Evolutionary conservation across 2,888 invertebrate species (phyloP).

Genomic region (Polietes domitor): DNA sequence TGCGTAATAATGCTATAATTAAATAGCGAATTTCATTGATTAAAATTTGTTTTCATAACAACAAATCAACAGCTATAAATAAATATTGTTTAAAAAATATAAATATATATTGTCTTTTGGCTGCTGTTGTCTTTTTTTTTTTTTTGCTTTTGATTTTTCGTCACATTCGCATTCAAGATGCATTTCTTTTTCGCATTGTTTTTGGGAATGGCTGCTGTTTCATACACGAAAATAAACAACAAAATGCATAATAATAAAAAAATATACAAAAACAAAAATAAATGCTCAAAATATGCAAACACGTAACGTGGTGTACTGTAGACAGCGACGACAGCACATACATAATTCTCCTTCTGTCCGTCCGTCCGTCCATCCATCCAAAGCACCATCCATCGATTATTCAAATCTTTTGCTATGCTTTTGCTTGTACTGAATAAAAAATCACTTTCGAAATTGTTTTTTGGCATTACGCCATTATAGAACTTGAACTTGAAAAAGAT

Average conservation of each 20-base stretch:
- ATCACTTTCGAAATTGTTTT: conserved; percentile 25
- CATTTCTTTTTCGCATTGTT: not conserved
- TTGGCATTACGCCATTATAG: conserved; percentile 18
- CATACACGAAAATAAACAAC: too few species aligned
- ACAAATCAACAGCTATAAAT: not conserved
- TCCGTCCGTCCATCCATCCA: too few species aligned
- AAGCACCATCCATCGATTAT: conserved; percentile 3
- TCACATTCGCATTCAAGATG: not conserved
- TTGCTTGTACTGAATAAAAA: conserved; percentile 18
- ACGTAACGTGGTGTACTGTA: not conserved
- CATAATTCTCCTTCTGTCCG: not conserved
- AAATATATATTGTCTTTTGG: not conserved
- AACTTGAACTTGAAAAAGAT: conserved; percentile 35
- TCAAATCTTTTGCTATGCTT: not conserved
- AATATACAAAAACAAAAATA: not conserved
- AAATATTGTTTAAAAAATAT: not conserved
- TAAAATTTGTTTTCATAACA: not conserved
- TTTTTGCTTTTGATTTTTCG: not conserved
- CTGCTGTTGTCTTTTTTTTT: not conserved
- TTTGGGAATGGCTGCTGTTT: not conserved
- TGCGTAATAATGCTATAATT: too few species aligned
- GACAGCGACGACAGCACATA: not conserved
- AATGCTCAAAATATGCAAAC: not conserved
- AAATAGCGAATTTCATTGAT: too few species aligned
- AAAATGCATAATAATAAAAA: not conserved